Percentiles rank a stretch among this genome's conserved stretches.
Evolutionary conservation across 2,797 vertebrate species (phyloP).

Genomic region (Protosalanx chinensis): DNA sequence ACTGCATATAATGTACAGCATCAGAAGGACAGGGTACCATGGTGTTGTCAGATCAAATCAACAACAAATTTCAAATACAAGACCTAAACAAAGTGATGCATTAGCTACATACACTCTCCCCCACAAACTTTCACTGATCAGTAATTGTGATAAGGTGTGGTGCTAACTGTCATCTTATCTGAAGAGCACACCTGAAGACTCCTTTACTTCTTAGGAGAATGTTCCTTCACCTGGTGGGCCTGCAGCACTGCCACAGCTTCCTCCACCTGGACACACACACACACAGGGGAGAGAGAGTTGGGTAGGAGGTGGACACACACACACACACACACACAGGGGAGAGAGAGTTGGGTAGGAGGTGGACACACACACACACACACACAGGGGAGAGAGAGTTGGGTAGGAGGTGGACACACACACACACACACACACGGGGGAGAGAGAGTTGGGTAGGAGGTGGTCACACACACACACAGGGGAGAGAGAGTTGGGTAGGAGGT

Average conservation of each 20-base stretch:
- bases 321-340: not conserved
- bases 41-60: too few species aligned
- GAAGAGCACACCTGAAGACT: constrained; percentile 51
- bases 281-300: not conserved
- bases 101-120: too few species aligned
- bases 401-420: too few species aligned
- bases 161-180: not conserved
- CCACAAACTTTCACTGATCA: not conserved
- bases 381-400: not conserved
- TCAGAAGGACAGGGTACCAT: not conserved
- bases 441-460: not conserved
- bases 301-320: not conserved
- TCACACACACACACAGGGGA: not conserved
- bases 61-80: too few species aligned
- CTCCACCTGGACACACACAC: constrained; percentile 74
- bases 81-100: too few species aligned
- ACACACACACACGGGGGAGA: too few species aligned
- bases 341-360: not conserved
- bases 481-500: not conserved
- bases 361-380: too few species aligned
- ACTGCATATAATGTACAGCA: too few species aligned
- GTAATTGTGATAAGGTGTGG: not conserved
- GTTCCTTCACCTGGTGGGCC: constrained; percentile 81
- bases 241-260: constrained; percentile 90
- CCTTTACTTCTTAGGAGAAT: constrained; percentile 67